Evolutionary conservation across 2,888 invertebrate genomes (phyloP), one percentile per base, ranked within the genome.

Genomic region (Monopis laevigella): DNA sequence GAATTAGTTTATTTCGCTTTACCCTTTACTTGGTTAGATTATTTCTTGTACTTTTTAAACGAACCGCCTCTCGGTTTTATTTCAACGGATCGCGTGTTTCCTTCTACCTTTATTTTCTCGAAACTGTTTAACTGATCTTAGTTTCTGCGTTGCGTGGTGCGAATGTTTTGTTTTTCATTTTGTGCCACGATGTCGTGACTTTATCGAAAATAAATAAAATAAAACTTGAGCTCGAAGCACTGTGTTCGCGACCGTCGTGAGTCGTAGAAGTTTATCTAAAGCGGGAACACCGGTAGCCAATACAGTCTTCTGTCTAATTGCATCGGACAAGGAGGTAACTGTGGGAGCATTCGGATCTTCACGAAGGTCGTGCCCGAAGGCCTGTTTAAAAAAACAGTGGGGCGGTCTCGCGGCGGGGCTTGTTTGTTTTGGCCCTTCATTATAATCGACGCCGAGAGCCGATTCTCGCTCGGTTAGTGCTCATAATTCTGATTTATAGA

Each of bases 401-500:
- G 46, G 46, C 45, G 46, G 57, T 59, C 41, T 40, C 16, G 27
- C 34, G 30, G 50, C 55, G 46, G 48, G 54, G 53, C 55, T 56
- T 77, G 73, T 80, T 80, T 78, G 75, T 75, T 78, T 78, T 72
- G 58, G 11, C 61, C 58, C 51, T 63, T 57, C 50, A 62, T 63
- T 69, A 69, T 68, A 73, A 73, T 67, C 61, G 65, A 51, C 56
- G 59, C 65, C 65, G 65, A 68, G 70, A 65, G 62, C 62, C 56
- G 61, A 58, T 64, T 60, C 61, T 56, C 56, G 55, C 58, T 58
- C 58, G 62, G 66, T 64, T 40, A 64, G 56, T 58, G 58, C 68
- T 59, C 65, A 68, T 75, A 73, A 73, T 72, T 71, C 65, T 73
- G 69, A 78, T 77, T 78, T 77, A 75, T 77, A 64, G 64, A 61